Base-by-base conservation (phyloP, 2,113 vertebrate genomes). In the Neotoma lepida region DNA sequence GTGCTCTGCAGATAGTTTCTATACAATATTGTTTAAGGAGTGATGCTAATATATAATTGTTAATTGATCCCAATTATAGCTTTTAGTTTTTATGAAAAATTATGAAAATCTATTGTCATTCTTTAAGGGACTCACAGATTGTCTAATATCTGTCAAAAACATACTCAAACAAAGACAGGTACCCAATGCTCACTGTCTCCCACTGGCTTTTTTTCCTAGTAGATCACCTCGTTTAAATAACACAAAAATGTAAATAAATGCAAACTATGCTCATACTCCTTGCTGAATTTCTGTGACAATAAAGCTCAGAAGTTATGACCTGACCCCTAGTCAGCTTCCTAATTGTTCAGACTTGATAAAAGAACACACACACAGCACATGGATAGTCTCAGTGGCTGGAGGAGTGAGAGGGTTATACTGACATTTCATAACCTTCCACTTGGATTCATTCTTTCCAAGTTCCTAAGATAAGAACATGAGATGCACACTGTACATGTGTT, bases 391-490 rank as follows among this genome's bases (percentile, higher is more conserved):
- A 66, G 2, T 4, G 54, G 4, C 13, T 24, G 30, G 20, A 61
- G 28, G 33, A 20, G 6, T 3, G 3, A 14, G 26, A 18, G 12
- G 33, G 8, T 4, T 22, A 1, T 20, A 18, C 2, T 6, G 41
- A 9, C 4, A 51, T 30, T 22, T 24, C 1, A 22, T 41, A 13
- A 15, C 5, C 12, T 18, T n/a, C 20, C 46, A 56, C 49, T 3
- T 39, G 12, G 15, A 22, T 44, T 35, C 26, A 39, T 17, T 24
- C 1, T 76, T 9, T 54, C 26, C 49, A 39, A 0, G 0, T 2
- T 2, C 35, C 6, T 12, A 9, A 10, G 33, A 10, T 63, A 18
- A 30, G 73, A 51, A 15, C 12, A 17, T 13, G 26, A 44, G 4
- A 26, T 6, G 17, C 4, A 14, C 6, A 9, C 3, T 6, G 51